Percentiles rank a stretch among this genome's conserved stretches.
Conservation (phyloP, 2,888 invertebrate genomes). For the Caenorhabditis sp. region DNA sequence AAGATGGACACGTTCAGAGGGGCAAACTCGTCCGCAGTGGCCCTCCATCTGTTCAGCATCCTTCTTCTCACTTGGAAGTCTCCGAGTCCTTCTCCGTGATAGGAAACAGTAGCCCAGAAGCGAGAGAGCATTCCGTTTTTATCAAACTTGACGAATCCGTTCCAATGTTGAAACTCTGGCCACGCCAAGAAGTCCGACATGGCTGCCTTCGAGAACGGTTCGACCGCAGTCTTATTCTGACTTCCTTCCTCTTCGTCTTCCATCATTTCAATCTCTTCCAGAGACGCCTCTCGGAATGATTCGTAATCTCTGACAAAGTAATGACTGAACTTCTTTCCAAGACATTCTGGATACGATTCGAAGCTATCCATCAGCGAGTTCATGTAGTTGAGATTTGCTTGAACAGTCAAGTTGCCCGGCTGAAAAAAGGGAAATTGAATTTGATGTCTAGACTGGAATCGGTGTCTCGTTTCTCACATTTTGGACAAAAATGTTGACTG, state of each 20-base stretch:
- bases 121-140: conserved; percentile 67
- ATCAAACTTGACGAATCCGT: conserved; percentile 77
- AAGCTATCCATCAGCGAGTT: conserved; percentile 72
- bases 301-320: conserved; percentile 74
- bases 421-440: conserved; percentile 40
- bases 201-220: conserved; percentile 64
- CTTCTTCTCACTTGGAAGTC: conserved; percentile 66
- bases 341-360: conserved; percentile 75
- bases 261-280: conserved; percentile 60
- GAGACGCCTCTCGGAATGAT: conserved; percentile 51
- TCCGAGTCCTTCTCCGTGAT: conserved; percentile 74
- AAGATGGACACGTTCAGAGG: conserved; percentile 77
- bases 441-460: conserved; percentile 1
- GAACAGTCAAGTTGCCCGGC: conserved; percentile 75
- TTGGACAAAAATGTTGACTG: conserved; percentile 77
- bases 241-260: conserved; percentile 53
- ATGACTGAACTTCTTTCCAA: conserved; percentile 77
- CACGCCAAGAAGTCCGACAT: conserved; percentile 77
- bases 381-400: conserved; percentile 61
- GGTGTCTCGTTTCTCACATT: conserved; percentile 63
- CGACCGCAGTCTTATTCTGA: conserved; percentile 30
- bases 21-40: conserved; percentile 73
- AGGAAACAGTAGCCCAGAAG: conserved; percentile 79
- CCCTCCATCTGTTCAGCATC: conserved; percentile 73
- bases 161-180: conserved; percentile 81